A percentile compares a stretch with the other conserved stretches of the same genome.
phyloP scores from a whole-genome alignment of 1,140 invertebrate genomes.

The Brachystomella parvula region DNA sequence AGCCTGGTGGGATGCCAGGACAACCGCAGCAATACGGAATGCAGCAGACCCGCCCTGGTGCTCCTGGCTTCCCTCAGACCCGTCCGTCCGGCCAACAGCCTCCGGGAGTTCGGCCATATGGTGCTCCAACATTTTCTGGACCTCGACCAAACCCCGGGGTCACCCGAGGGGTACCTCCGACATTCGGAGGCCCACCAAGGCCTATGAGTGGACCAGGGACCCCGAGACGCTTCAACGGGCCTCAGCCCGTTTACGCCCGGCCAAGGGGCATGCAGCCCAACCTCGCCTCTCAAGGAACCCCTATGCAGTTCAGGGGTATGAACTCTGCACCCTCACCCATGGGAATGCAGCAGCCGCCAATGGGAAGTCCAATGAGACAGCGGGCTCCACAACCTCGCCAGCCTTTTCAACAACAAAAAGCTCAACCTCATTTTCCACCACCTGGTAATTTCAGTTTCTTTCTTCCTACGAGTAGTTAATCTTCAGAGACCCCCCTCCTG shows the following conservation, averaged over 20 bases:
- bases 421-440: slow-evolving; percentile 11
- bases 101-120: slow-evolving; percentile 32
- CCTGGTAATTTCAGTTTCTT: neutral
- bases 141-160: slow-evolving; percentile 32
- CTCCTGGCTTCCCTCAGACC: slow-evolving; percentile 23
- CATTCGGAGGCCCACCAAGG: slow-evolving; percentile 34
- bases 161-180: slow-evolving; percentile 26
- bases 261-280: slow-evolving; percentile 9
- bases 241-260: slow-evolving; percentile 22
- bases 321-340: slow-evolving; percentile 6
- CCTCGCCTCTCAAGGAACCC: slow-evolving; percentile 1
- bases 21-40: slow-evolving; percentile 22
- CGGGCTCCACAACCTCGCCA: neutral
- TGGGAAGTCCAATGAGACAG: slow-evolving; percentile 1
- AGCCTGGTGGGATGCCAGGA: slow-evolving; percentile 24
- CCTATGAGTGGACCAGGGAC: slow-evolving; percentile 33
- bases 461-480: neutral
- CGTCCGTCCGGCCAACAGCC: slow-evolving; percentile 31
- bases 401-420: slow-evolving; percentile 12
- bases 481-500: neutral
- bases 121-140: slow-evolving; percentile 30
- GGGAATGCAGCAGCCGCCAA: slow-evolving; percentile 19
- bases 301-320: neutral
- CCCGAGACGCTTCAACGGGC: slow-evolving; percentile 37
- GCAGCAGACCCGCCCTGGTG: slow-evolving; percentile 24